Conservation (phyloP, 2,888 invertebrate genomes). For the Drosophila hamatofila region DNA sequence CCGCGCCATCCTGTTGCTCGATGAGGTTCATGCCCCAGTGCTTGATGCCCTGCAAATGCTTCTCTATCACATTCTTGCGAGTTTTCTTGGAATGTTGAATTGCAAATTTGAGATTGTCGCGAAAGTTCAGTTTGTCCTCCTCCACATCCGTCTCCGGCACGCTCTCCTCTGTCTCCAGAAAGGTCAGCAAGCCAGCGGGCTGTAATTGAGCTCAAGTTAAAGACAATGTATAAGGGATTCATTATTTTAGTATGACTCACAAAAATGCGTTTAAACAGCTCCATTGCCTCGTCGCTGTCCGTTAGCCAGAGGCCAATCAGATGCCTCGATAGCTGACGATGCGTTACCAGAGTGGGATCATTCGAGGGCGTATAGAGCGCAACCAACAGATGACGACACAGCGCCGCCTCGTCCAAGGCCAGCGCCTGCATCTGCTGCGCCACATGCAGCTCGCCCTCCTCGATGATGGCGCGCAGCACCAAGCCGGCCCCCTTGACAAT, state of each 20-base stretch:
- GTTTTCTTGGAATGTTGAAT: constrained; percentile 90
- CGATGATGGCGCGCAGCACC: constrained; percentile 98
- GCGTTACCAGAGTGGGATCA: constrained; percentile 92
- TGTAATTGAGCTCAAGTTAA: constrained; percentile 80
- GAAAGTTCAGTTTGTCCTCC: constrained; percentile 90
- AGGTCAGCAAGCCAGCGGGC: constrained; percentile 96
- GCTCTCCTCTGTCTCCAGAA: constrained; percentile 94
- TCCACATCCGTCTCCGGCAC: constrained; percentile 89
- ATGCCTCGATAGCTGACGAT: constrained; percentile 96
- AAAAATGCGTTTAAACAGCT: constrained; percentile 93
- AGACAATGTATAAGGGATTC: background rate
- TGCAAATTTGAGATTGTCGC: constrained; percentile 98
- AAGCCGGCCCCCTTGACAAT: constrained; percentile 99
- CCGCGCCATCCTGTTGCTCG: constrained; percentile 84
- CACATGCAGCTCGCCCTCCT: constrained; percentile 97
- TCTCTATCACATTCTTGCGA: constrained; percentile 91
- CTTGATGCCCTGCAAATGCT: constrained; percentile 89
- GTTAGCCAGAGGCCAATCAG: constrained; percentile 98
- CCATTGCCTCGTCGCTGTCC: constrained; percentile 96
- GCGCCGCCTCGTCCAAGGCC: constrained; percentile 97
- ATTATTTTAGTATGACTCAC: constrained; percentile 86
- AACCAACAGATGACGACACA: constrained; percentile 95
- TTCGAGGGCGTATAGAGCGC: constrained; percentile 95
- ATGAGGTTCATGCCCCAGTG: constrained; percentile 89
- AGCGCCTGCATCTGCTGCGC: constrained; percentile 97